A percentile compares a stretch with the other conserved stretches of the same genome.
These are phyloP conservation scores for Rhineura floridana DNA, from an alignment of 2,113 vertebrate genomes.

Conservation along the genomic window DNA sequence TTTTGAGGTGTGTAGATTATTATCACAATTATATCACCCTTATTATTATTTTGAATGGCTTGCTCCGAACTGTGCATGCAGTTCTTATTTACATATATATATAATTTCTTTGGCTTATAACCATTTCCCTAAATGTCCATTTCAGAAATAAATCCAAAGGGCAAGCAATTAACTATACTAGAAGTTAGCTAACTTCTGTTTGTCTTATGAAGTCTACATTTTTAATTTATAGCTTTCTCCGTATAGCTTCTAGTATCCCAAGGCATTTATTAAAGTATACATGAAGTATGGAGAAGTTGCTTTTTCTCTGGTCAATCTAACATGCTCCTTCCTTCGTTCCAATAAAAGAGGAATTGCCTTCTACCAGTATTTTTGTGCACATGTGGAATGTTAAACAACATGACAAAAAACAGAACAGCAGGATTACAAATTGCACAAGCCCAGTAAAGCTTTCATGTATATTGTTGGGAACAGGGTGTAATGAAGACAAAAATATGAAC, in stretches of 20 bases:
- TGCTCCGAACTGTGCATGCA: not conserved
- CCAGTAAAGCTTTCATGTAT: slow-evolving; percentile 76
- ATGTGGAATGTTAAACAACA: slow-evolving; percentile 55
- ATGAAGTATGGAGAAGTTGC: slow-evolving; percentile 54
- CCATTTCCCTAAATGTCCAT: not conserved
- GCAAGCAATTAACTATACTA: slow-evolving; percentile 35
- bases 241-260: slow-evolving; percentile 64
- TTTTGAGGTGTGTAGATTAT: not conserved
- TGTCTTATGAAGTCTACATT: slow-evolving; percentile 60
- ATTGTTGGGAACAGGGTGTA: slow-evolving; percentile 79
- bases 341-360: slow-evolving; percentile 54
- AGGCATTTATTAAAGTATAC: slow-evolving; percentile 73
- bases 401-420: slow-evolving; percentile 74
- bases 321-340: slow-evolving; percentile 51
- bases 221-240: slow-evolving; percentile 73
- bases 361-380: slow-evolving; percentile 44
- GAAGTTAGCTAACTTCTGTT: slow-evolving; percentile 51
- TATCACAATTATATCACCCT: not conserved
- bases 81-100: fast-evolving
- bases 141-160: slow-evolving; percentile 25
- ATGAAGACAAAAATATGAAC: slow-evolving; percentile 71
- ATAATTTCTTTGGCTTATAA: not conserved
- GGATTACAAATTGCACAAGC: slow-evolving; percentile 77
- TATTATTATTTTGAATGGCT: no score
- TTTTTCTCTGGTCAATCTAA: slow-evolving; percentile 34